Conservation (phyloP, 1,140 invertebrate species). For the Propsilocerus akamusi region DNA sequence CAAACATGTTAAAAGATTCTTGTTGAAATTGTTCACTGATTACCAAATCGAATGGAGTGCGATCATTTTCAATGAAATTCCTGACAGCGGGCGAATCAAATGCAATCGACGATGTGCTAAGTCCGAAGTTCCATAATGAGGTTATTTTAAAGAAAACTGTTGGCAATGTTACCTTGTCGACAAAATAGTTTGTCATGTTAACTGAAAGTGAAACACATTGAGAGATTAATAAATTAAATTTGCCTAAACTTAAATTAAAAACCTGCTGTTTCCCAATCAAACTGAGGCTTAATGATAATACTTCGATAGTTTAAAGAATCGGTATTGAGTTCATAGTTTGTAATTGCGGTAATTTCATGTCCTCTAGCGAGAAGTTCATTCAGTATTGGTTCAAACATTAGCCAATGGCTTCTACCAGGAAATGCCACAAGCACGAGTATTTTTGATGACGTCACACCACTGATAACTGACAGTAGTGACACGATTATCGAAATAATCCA, state of each 20-base stretch:
- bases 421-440: conserved; percentile 23
- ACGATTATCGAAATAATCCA: too few relatives aligned
- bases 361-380: conserved; percentile 31
- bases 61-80: conserved; percentile 24
- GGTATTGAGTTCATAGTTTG: conserved; percentile 22
- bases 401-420: conserved; percentile 27
- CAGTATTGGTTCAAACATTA: conserved; percentile 31
- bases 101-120: conserved; percentile 26
- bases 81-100: conserved; percentile 26
- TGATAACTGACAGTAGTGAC: too few relatives aligned
- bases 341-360: conserved; percentile 39
- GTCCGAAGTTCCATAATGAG: conserved; percentile 23
- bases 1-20: conserved; percentile 31
- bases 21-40: conserved; percentile 33
- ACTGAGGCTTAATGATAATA: conserved; percentile 26
- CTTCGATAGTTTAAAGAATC: conserved; percentile 29
- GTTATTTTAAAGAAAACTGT: conserved; percentile 19
- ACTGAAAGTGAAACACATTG: neutral
- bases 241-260: conserved; percentile 16
- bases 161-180: conserved; percentile 17
- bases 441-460: conserved; percentile 11
- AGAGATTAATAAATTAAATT: neutral
- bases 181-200: conserved; percentile 19
- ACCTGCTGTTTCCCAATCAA: conserved; percentile 28
- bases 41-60: conserved; percentile 28